phyloP scores from a whole-genome alignment of 1,140 invertebrate species.

The Rhopalosiphum maidis region DNA sequence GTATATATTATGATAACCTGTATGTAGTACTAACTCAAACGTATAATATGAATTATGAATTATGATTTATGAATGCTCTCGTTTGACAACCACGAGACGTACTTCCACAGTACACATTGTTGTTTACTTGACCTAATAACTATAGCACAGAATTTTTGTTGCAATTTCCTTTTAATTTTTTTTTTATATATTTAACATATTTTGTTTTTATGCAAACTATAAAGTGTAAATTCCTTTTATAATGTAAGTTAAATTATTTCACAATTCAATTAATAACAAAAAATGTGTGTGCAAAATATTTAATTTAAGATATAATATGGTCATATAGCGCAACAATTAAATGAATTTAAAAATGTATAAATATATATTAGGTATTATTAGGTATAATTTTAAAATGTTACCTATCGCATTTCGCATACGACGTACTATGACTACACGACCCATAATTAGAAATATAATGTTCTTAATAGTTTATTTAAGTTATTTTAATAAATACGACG shows the following conservation, averaged over 20 bases:
- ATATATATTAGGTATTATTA: not conserved
- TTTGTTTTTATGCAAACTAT: not conserved
- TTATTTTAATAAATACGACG: not conserved
- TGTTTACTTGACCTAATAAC: not conserved
- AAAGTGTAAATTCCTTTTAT: not conserved
- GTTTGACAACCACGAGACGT: not conserved
- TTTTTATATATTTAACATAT: not conserved
- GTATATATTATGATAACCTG: not conserved
- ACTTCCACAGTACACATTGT: not conserved
- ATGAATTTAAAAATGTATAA: not conserved
- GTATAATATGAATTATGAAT: not conserved
- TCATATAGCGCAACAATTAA: not conserved
- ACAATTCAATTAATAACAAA: not conserved
- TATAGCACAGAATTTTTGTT: not conserved
- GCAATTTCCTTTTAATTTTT: not conserved
- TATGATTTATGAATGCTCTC: not conserved
- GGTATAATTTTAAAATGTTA: not conserved
- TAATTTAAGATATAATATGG: not conserved
- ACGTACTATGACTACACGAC: not conserved
- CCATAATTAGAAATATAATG: not conserved
- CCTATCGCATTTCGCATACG: too few relatives aligned
- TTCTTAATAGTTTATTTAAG: not conserved
- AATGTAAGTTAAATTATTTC: not conserved
- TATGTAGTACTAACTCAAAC: not conserved
- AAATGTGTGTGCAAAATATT: not conserved